Evolutionary conservation across 2,888 invertebrate genomes (phyloP).

Genomic region (Ypsolopha sequella): DNA sequence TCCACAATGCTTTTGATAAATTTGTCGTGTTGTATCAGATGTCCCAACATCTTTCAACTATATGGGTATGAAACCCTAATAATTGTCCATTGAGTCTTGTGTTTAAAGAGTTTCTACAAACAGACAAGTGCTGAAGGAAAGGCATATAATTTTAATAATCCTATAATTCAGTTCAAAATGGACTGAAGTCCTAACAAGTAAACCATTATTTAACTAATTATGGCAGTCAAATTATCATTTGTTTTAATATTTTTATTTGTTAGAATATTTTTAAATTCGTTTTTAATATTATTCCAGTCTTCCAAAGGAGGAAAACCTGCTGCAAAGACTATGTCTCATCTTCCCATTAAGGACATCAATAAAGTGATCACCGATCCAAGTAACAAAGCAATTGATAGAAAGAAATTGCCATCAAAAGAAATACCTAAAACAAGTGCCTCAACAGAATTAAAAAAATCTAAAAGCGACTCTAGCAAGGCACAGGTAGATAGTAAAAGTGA

Average conservation of each 20-base stretch:
- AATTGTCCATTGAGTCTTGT: too few relatives aligned
- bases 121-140: too few relatives aligned
- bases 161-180: too few relatives aligned
- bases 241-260: background rate
- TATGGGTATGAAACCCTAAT: too few relatives aligned
- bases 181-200: too few relatives aligned
- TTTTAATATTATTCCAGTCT: constrained; percentile 32
- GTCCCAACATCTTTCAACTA: too few relatives aligned
- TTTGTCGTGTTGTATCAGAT: too few relatives aligned
- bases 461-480: constrained; percentile 25
- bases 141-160: too few relatives aligned
- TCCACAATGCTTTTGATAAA: too few relatives aligned
- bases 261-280: background rate
- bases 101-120: too few relatives aligned
- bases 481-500: constrained; percentile 35
- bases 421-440: constrained; percentile 12
- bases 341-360: constrained; percentile 39
- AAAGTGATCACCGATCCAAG: constrained; percentile 33
- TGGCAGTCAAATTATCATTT: too few relatives aligned
- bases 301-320: constrained; percentile 28
- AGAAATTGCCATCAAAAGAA: constrained; percentile 24
- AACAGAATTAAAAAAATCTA: constrained; percentile 16
- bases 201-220: too few relatives aligned
- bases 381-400: constrained; percentile 32
- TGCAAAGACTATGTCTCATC: constrained; percentile 26